Percentiles rank a stretch among this genome's conserved stretches.
Conservation (phyloP, 2,113 vertebrate species). For the Macroglossus sobrinus region DNA sequence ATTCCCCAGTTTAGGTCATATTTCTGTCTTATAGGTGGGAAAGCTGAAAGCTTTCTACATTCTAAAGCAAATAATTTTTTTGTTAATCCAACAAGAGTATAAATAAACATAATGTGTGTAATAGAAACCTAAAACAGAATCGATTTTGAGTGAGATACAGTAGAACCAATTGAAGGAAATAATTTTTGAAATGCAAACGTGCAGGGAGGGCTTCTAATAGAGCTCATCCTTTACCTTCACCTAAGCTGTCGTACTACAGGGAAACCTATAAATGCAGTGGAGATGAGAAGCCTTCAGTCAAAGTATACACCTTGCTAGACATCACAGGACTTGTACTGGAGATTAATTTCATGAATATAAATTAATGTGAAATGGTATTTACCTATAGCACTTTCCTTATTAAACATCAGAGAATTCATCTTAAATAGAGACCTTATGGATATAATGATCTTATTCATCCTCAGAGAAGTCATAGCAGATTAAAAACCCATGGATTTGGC, state of each 20-base stretch:
- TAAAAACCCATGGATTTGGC: conserved; percentile 11
- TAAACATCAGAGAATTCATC: conserved; percentile 49
- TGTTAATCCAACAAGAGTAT: not conserved
- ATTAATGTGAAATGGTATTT: conserved; percentile 47
- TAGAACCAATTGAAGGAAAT: not conserved
- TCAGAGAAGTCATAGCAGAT: conserved; percentile 15
- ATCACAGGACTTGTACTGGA: conserved; percentile 3
- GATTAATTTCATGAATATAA: conserved; percentile 68
- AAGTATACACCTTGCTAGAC: not conserved
- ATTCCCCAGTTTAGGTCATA: not conserved
- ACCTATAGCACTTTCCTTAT: conserved; percentile 12
- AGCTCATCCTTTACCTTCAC: not conserved
- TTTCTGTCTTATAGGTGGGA: not conserved
- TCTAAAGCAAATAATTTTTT: conserved; percentile 10
- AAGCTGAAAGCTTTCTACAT: conserved; percentile 12
- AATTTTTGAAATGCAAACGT: not conserved
- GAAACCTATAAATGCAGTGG: not conserved
- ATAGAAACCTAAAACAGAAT: conserved; percentile 31
- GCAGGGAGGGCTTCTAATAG: not conserved
- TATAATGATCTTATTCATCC: conserved; percentile 25
- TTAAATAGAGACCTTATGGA: conserved; percentile 30
- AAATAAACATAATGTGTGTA: not conserved
- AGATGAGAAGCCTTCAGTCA: not conserved
- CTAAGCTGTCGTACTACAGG: not conserved
- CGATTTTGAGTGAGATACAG: not conserved